phyloP scores from a whole-genome alignment of 2,888 invertebrate species.

The Julus scanicus region DNA sequence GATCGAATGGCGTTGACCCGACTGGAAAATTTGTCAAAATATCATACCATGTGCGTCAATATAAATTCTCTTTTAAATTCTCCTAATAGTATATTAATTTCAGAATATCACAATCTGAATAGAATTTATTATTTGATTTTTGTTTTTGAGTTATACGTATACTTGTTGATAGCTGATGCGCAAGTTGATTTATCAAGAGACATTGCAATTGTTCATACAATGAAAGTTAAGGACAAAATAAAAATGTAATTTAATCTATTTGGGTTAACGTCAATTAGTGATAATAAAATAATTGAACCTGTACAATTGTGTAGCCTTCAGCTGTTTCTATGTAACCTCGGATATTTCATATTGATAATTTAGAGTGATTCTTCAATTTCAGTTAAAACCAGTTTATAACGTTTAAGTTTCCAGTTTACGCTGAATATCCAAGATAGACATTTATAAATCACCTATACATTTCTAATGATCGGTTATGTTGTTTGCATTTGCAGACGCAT shows the following conservation, averaged over 20 bases:
- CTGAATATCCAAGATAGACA: not conserved
- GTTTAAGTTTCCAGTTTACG: not conserved
- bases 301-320: not conserved
- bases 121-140: not conserved
- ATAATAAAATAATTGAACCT: not conserved
- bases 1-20: too few relatives aligned
- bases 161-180: not conserved
- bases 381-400: not conserved
- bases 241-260: conserved; percentile 9
- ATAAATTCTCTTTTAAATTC: too few relatives aligned
- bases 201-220: not conserved
- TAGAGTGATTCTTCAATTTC: not conserved
- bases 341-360: not conserved
- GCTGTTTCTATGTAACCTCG: not conserved
- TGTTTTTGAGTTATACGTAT: not conserved
- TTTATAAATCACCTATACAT: too few relatives aligned
- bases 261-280: not conserved
- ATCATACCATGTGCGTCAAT: too few relatives aligned
- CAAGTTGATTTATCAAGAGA: not conserved
- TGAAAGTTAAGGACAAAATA: not conserved
- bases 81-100: not conserved
- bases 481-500: too few relatives aligned
- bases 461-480: too few relatives aligned
- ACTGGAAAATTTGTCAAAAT: too few relatives aligned
- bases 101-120: not conserved